These are phyloP conservation scores for Halotydeus destructor DNA, from an alignment of 1,140 invertebrate genomes.

Conservation along the genomic window DNA sequence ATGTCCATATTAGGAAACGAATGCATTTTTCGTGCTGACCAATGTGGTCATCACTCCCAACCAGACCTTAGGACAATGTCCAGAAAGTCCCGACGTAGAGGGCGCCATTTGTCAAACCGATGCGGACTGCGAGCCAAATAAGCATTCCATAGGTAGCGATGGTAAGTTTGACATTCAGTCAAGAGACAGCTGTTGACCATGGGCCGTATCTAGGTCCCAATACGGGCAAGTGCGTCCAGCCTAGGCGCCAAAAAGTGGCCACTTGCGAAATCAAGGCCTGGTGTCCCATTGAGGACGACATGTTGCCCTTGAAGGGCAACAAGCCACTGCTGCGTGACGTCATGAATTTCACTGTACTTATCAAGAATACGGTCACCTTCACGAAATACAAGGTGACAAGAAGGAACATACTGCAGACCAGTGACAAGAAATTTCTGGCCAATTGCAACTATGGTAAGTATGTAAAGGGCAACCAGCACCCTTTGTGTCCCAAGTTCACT, in stretches of 20 bases:
- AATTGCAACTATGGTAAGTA: conserved; percentile 26
- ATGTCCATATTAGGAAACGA: conserved; percentile 26
- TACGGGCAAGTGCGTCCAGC: conserved; percentile 27
- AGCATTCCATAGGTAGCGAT: too few species aligned
- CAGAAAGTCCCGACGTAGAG: conserved; percentile 20
- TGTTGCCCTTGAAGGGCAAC: conserved; percentile 19
- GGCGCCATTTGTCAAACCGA: conserved; percentile 22
- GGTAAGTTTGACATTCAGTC: too few species aligned
- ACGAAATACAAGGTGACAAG: conserved; percentile 26
- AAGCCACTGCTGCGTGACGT: conserved; percentile 23
- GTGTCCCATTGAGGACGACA: conserved; percentile 31
- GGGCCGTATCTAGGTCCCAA: too few species aligned
- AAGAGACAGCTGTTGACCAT: too few species aligned
- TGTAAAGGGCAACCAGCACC: too few species aligned
- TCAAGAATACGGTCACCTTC: conserved; percentile 34
- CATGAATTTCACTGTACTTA: conserved; percentile 31
- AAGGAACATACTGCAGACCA: conserved; percentile 27
- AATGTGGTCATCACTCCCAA: conserved; percentile 32
- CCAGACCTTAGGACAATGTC: conserved; percentile 26
- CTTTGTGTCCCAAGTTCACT: conserved; percentile 31
- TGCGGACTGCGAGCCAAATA: too few species aligned
- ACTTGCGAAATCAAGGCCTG: conserved; percentile 31
- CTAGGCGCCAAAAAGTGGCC: conserved; percentile 13
- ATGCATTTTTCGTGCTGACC: conserved; percentile 34
- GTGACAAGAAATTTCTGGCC: conserved; percentile 23